Conservation (phyloP, 2,888 invertebrate genomes). For the Thyatira batis region DNA sequence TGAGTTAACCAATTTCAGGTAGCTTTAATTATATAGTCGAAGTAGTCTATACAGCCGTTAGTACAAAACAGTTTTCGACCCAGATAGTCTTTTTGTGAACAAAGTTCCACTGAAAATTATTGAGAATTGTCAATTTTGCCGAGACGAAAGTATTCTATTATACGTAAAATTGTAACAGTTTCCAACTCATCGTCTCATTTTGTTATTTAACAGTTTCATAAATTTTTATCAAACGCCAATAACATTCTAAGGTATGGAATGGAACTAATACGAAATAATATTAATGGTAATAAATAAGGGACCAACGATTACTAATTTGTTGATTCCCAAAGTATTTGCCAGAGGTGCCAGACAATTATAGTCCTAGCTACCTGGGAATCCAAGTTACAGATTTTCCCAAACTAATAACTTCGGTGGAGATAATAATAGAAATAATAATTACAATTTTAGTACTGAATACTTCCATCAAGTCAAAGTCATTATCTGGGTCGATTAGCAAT, state of each 20-base stretch:
- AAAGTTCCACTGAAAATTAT: background rate
- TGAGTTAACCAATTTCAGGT: too few relatives aligned
- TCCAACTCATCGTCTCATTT: constrained; percentile 1
- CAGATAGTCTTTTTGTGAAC: background rate
- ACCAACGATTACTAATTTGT: background rate
- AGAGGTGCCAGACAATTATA: background rate
- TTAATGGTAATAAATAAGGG: background rate
- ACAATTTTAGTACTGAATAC: background rate
- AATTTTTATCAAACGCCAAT: background rate
- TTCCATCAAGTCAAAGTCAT: background rate
- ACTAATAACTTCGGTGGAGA: background rate
- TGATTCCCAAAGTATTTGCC: background rate
- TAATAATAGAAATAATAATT: background rate
- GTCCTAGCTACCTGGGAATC: background rate
- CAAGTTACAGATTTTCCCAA: background rate
- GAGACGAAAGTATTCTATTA: background rate
- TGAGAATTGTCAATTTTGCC: background rate
- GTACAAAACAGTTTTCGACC: too few relatives aligned
- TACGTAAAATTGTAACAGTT: background rate
- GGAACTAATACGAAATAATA: background rate
- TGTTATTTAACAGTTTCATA: background rate
- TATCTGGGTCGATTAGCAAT: constrained; percentile 3
- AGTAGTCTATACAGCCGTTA: too few relatives aligned
- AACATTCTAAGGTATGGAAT: too few relatives aligned
- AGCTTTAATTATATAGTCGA: too few relatives aligned